Evolutionary conservation across 1,140 invertebrate genomes (phyloP).

Genomic region (Brachionus sp.): DNA sequence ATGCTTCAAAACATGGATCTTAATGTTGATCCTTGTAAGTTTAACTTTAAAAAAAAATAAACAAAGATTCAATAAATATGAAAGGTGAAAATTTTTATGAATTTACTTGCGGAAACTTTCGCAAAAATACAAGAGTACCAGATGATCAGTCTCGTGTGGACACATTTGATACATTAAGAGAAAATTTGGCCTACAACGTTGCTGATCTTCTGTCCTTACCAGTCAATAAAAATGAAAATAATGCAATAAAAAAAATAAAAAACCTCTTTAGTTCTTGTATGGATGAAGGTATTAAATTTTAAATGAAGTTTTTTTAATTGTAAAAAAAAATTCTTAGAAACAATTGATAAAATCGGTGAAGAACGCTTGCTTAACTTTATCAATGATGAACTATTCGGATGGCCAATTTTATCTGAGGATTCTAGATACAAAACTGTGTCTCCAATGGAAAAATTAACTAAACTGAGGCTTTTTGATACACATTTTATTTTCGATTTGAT

Average conservation of each 20-base stretch:
- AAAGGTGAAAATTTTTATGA: conserved; percentile 40
- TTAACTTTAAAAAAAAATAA: neutral
- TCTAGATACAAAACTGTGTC: neutral
- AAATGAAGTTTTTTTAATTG: neutral
- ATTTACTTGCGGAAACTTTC: conserved; percentile 30
- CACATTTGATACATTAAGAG: conserved; percentile 16
- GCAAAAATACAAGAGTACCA: conserved; percentile 4
- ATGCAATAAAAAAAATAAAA: conserved; percentile 14
- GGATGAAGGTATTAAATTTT: conserved; percentile 23
- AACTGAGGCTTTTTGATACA: neutral
- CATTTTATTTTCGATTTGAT: conserved; percentile 10
- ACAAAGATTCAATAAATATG: neutral
- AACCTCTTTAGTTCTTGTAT: conserved; percentile 14
- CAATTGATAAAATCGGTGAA: conserved; percentile 36
- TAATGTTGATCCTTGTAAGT: conserved; percentile 19
- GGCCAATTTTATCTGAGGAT: neutral
- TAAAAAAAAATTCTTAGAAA: neutral
- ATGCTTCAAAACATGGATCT: conserved; percentile 32
- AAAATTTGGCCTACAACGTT: neutral
- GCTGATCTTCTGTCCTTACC: conserved; percentile 8
- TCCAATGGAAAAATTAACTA: neutral
- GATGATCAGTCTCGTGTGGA: conserved; percentile 33
- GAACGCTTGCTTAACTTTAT: neutral
- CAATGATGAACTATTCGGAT: conserved; percentile 5
- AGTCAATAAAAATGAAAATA: neutral